Evolutionary conservation across 2,888 invertebrate species (phyloP), one percentile per base, ranked within the genome.

Genomic region (Phymatocera aterrima): DNA sequence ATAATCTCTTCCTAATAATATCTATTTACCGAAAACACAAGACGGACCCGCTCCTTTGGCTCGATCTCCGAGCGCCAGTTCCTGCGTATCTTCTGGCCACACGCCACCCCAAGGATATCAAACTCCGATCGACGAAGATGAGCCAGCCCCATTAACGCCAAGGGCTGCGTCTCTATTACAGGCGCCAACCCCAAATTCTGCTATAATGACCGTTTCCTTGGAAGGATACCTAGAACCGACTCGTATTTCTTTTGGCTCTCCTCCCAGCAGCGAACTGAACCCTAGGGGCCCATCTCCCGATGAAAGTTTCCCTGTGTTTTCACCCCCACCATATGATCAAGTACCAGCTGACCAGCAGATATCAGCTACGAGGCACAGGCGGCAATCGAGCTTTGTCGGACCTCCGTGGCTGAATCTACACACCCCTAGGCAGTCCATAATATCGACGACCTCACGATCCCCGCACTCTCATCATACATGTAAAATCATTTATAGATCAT

Each of bases 391-490:
- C 82, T 87, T 87, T 79, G 90, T 92, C 65, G 93, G 93, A 3
- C 92, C 92, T 5, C 92, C 92, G 0, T 93, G 93, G 93, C 91
- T 92, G 89, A 91, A 91, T 65, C 87, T 91, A 78, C 88, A 92
- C 68, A 93, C 93, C 64, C 94, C 94, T 72, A 93, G 96, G 82
- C 95, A 95, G 84, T 96, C 97, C 79, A 92, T 96, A 88, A 93
- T 95, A 88, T 95, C 96, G 82, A 94, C 94, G 87, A 94, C 95
- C 83, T 95, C 96, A 82, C 94, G 95, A 87, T 95, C 95, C 84
- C 93, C 94, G 78, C 92, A 93, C 87, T 97, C 97, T 84, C 97
- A 97, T 93, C 97, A 97, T 91, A 97, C 96, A 93, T 97, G 97
- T 97, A 97, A 95, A 83, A 83, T 79, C 72, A 70, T 72, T 48